Percentiles rank a stretch among this genome's conserved stretches.
Evolutionary conservation across 2,888 invertebrate species (phyloP).

Genomic region (Erannis defoliaria): DNA sequence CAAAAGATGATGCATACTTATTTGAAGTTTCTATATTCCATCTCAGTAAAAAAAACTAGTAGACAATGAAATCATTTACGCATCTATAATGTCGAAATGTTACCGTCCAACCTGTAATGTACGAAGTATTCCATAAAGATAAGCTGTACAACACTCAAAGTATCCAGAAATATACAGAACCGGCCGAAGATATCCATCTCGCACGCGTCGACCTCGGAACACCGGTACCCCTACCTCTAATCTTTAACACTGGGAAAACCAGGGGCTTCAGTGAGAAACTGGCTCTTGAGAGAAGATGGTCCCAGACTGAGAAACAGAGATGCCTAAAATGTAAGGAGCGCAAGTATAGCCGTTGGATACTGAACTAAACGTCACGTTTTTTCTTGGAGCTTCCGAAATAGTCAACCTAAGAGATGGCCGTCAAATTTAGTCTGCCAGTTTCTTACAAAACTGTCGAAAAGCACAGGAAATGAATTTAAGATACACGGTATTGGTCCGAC

Average conservation of each 20-base stretch:
- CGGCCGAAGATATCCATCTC: slow-evolving; percentile 27
- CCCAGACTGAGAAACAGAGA: not conserved
- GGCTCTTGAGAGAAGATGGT: slow-evolving; percentile 2
- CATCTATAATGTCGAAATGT: slow-evolving; percentile 9
- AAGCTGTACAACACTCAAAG: slow-evolving; percentile 1
- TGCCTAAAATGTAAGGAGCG: no score
- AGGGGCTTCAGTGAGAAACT: slow-evolving; percentile 11
- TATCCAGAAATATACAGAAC: slow-evolving; percentile 13
- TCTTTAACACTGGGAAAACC: slow-evolving; percentile 30
- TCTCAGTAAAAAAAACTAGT: not conserved
- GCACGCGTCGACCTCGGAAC: slow-evolving; percentile 27
- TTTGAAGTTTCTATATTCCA: not conserved
- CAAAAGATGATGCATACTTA: not conserved
- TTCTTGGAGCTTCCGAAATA: no score
- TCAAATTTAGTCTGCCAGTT: not conserved
- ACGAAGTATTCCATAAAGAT: slow-evolving; percentile 24
- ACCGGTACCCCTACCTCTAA: slow-evolving; percentile 24
- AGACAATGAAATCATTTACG: not conserved
- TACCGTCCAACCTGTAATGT: slow-evolving; percentile 34
- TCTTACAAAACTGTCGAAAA: no score
- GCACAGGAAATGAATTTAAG: not conserved
- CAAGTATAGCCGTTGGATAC: no score
- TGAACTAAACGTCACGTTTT: no score
- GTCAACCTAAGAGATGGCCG: not conserved
- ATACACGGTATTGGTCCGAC: not conserved